Conservation (phyloP, 2,888 invertebrate species). For the Aromia moschata region DNA sequence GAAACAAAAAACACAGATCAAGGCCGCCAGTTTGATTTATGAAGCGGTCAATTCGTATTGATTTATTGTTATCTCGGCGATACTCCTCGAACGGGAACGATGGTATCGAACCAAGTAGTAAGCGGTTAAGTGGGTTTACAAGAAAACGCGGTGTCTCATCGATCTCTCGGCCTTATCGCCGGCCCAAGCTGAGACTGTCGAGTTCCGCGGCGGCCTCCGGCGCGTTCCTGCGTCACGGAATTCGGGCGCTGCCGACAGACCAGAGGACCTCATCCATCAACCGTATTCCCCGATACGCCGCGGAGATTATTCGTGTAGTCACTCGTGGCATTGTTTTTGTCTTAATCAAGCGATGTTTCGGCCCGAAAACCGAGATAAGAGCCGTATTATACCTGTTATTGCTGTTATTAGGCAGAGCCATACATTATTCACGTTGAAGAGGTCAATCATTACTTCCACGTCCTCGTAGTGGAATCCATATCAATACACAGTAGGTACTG, state of each 20-base stretch:
- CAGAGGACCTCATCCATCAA: constrained; percentile 38
- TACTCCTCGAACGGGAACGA: constrained; percentile 23
- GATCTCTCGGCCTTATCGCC: constrained; percentile 24
- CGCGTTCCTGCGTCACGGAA: constrained; percentile 25
- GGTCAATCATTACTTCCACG: no score
- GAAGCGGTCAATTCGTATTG: constrained; percentile 27
- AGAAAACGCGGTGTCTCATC: constrained; percentile 27
- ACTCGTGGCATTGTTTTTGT: constrained; percentile 25
- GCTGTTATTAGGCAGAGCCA: no score
- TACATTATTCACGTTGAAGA: no score
- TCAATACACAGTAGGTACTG: no score
- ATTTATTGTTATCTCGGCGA: constrained; percentile 32
- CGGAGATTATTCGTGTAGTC: constrained; percentile 22
- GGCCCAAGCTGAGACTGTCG: constrained; percentile 14
- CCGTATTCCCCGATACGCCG: constrained; percentile 26
- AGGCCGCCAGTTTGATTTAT: constrained; percentile 26
- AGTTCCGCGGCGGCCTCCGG: constrained; percentile 19
- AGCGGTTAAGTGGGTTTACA: constrained; percentile 23
- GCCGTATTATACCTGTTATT: no score
- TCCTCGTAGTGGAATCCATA: no score
- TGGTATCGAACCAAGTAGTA: constrained; percentile 19
- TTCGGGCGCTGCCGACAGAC: constrained; percentile 30
- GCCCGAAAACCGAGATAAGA: constrained; percentile 8
- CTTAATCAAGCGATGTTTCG: constrained; percentile 31
- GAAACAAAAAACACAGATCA: constrained; percentile 13